Evolutionary conservation across 2,113 vertebrate species (phyloP).

Genomic region (Bubo blakistoni): DNA sequence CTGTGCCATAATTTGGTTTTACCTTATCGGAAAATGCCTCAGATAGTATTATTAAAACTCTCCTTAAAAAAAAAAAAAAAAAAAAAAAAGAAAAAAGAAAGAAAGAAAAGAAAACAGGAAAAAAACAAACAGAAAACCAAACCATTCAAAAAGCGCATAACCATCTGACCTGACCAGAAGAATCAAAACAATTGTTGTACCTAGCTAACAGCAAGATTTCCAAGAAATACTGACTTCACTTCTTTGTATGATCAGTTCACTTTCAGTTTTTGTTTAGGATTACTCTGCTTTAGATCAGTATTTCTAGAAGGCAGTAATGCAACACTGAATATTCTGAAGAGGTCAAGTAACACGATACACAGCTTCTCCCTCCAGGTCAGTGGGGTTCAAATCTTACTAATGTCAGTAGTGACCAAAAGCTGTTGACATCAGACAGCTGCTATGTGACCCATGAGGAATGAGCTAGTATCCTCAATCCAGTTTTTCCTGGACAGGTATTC

Average conservation of each 20-base stretch:
- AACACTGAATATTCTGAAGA: slow-evolving; percentile 11
- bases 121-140: background rate
- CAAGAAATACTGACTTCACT: background rate
- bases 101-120: background rate
- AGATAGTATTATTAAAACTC: background rate
- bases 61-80: background rate
- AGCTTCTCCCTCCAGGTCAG: background rate
- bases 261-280: slow-evolving; percentile 14
- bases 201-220: background rate
- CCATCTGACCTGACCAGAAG: background rate
- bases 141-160: background rate
- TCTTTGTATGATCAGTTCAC: background rate
- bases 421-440: slow-evolving; percentile 37
- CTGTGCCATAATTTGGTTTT: slow-evolving; percentile 23
- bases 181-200: background rate
- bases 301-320: slow-evolving; percentile 23
- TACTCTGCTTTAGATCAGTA: background rate
- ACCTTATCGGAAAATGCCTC: background rate
- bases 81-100: background rate
- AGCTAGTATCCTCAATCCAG: background rate
- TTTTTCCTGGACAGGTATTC: slow-evolving; percentile 5
- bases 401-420: slow-evolving; percentile 31
- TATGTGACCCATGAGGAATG: background rate
- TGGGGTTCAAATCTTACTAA: slow-evolving; percentile 29
- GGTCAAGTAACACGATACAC: background rate